Evolutionary conservation across 2,888 invertebrate genomes (phyloP).

Genomic region (Eristalis tenax): DNA sequence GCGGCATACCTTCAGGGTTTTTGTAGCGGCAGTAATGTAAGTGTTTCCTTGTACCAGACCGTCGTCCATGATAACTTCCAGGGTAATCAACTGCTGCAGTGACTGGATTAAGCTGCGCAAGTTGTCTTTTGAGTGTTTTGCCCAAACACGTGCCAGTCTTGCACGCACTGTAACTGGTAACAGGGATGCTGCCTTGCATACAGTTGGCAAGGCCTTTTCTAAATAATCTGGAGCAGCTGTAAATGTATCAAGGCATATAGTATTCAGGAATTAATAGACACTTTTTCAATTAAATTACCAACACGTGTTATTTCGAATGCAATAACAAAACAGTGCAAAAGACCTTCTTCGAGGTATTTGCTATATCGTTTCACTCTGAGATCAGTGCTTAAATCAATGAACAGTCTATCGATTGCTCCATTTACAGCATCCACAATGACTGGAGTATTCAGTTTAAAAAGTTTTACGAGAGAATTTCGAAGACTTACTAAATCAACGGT

Average conservation of each 20-base stretch:
- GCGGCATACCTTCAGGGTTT: constrained; percentile 89
- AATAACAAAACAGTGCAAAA: constrained; percentile 84
- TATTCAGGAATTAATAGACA: not conserved
- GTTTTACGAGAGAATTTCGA: constrained; percentile 82
- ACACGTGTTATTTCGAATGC: constrained; percentile 90
- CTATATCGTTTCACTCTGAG: constrained; percentile 67
- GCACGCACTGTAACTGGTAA: constrained; percentile 89
- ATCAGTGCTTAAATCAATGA: constrained; percentile 71
- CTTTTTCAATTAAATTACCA: constrained; percentile 80
- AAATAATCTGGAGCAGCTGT: constrained; percentile 89
- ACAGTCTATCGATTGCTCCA: constrained; percentile 73
- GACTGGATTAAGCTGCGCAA: constrained; percentile 88
- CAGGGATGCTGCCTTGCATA: constrained; percentile 89
- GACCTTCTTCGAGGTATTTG: constrained; percentile 76
- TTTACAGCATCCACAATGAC: constrained; percentile 77
- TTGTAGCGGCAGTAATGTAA: constrained; percentile 91
- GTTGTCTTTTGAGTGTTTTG: constrained; percentile 85
- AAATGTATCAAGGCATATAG: not conserved
- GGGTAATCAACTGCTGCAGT: constrained; percentile 93
- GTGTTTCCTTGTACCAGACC: constrained; percentile 93
- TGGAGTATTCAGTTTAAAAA: constrained; percentile 75
- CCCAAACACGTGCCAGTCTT: constrained; percentile 90
- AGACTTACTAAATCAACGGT: constrained; percentile 84
- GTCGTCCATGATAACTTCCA: constrained; percentile 90
- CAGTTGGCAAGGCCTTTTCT: constrained; percentile 89